Evolutionary conservation across 1,140 invertebrate species (phyloP).

Genomic region (Tyrophagus putrescentiae): DNA sequence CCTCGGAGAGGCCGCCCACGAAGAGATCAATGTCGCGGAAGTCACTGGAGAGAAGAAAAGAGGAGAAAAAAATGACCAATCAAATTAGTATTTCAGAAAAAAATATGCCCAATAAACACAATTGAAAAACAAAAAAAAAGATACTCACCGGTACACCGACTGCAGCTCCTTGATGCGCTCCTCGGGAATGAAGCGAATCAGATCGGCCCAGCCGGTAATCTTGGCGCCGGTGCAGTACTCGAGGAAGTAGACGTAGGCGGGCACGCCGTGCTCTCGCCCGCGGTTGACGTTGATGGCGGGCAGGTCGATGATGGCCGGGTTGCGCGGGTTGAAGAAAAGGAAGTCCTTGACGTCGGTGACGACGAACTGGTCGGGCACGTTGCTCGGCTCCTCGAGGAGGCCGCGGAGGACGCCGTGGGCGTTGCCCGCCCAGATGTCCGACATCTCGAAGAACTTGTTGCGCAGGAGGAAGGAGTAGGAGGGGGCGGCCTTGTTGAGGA

Average conservation of each 20-base stretch:
- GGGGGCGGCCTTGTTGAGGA: slow-evolving; percentile 1
- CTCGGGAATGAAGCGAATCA: slow-evolving; percentile 26
- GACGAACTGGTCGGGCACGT: slow-evolving; percentile 19
- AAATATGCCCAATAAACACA: too few species aligned
- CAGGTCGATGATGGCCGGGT: slow-evolving; percentile 26
- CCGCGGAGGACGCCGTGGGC: slow-evolving; percentile 20
- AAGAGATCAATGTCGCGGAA: slow-evolving; percentile 51
- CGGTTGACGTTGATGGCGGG: slow-evolving; percentile 32
- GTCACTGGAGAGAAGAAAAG: slow-evolving; percentile 29
- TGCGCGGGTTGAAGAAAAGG: slow-evolving; percentile 34
- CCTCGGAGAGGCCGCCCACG: slow-evolving; percentile 43
- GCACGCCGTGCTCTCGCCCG: slow-evolving; percentile 43
- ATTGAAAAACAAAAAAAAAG: background rate
- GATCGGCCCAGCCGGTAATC: slow-evolving; percentile 37
- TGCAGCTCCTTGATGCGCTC: slow-evolving; percentile 15
- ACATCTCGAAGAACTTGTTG: slow-evolving; percentile 24
- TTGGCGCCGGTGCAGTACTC: slow-evolving; percentile 59
- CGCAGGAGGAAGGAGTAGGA: slow-evolving; percentile 14
- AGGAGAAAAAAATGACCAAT: slow-evolving; percentile 55
- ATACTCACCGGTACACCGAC: slow-evolving; percentile 16
- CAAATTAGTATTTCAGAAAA: too few species aligned
- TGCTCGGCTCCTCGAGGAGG: slow-evolving; percentile 14
- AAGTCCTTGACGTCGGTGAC: slow-evolving; percentile 56
- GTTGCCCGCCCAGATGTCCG: slow-evolving; percentile 21
- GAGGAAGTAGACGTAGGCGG: slow-evolving; percentile 37